A percentile compares a stretch with the other conserved stretches of the same genome.
Conservation (phyloP, 2,113 vertebrate genomes). For the Peromyscus polionotus region DNA sequence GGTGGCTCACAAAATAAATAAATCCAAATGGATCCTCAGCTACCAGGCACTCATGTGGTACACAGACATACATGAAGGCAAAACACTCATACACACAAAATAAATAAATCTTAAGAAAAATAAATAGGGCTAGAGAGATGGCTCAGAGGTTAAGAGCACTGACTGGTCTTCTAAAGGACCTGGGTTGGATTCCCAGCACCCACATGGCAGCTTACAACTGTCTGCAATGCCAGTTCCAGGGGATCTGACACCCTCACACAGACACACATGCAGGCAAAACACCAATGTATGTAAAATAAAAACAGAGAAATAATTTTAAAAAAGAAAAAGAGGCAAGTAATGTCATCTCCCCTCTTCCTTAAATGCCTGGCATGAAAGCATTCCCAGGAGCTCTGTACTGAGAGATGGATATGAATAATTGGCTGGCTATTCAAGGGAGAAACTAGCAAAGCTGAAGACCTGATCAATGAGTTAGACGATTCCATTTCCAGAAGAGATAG, state of each 20-base stretch:
- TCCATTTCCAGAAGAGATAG: slow-evolving; percentile 28
- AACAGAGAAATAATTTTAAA: neutral
- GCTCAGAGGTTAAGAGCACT: neutral
- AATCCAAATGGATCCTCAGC: neutral
- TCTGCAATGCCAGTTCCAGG: neutral
- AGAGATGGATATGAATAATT: slow-evolving; percentile 53
- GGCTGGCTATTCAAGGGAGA: slow-evolving; percentile 3
- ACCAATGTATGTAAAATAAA: neutral
- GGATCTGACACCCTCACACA: neutral
- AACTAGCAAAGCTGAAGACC: neutral
- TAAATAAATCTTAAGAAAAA: neutral
- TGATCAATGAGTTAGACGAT: slow-evolving; percentile 32
- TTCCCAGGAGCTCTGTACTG: neutral
- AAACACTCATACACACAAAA: neutral
- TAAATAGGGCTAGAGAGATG: neutral
- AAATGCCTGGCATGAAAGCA: neutral
- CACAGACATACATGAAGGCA: neutral
- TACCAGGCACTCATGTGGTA: neutral
- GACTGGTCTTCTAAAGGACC: neutral
- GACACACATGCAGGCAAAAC: neutral
- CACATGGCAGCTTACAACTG: neutral
- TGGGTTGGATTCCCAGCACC: neutral
- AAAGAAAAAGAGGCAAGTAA: slow-evolving; percentile 32
- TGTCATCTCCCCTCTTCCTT: slow-evolving; percentile 31
- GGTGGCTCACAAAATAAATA: neutral